Evolutionary conservation across 2,888 invertebrate species (phyloP), one percentile per base, ranked within the genome.

Genomic region (Caenorhabditis japonica): DNA sequence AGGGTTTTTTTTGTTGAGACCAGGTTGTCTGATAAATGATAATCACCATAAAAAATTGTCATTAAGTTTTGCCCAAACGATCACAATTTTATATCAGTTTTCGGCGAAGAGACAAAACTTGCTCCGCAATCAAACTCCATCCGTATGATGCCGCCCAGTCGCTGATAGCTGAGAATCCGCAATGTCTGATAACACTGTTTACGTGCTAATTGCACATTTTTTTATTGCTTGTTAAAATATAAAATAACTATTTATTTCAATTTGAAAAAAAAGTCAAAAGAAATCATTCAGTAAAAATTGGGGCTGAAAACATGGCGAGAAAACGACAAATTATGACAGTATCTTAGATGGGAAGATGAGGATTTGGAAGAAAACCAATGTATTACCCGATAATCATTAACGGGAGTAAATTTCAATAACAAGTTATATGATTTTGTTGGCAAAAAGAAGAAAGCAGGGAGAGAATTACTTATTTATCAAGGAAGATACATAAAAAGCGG

Each of bases 321-420:
- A 44, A 23, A 21, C 39, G 36, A 41, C 10, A 30, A 21, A 17
- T 25, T 49, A 49, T 49, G 49, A 49, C 49, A 49, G 19, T 13
- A 21, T 19, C 13, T 34, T 21, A 21, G 21, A n/a, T n/a, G 10
- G 8, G 25, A 13, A 15, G 27, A 33, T 33, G 33, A 23, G 47
- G 34, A 34, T 34, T 43, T 34, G 19, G 36, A 21, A 49, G 21
- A 10, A 36, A 21, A 34, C 21, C 12, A 17, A 30, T 21, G 2
- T 8, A 12, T 7, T 56, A 64, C 64, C 64, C 64, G 64, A 64
- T 49, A 39, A 19, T 33, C 34, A 12, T 49, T 49, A 64, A 64
- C 64, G 64, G 64, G 64, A 64, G 56, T 52, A 58, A 23, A 61
- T 27, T 64, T 49, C 55, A 56, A 38, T 64, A 56, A 56, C 46